Evolutionary conservation across 2,797 vertebrate species (phyloP).

Genomic region (Paedocypris micromegethes): DNA sequence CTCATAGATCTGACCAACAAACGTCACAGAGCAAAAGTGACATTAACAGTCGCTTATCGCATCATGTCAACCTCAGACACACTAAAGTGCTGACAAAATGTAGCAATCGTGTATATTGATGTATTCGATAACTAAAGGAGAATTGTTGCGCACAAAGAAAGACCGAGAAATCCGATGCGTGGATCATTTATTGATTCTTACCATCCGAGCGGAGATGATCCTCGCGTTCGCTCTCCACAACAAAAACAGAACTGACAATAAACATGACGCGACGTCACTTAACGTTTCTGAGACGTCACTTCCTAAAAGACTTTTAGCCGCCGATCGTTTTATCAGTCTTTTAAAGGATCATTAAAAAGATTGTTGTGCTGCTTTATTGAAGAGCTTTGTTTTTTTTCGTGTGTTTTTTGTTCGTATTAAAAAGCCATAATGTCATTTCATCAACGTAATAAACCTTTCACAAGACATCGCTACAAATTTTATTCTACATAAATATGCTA

Average conservation of each 20-base stretch:
- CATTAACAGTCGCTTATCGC: background rate
- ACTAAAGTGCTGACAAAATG: background rate
- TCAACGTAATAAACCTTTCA: too few relatives aligned
- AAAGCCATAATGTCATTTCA: too few relatives aligned
- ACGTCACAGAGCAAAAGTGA: background rate
- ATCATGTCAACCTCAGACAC: background rate
- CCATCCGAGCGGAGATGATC: conserved; percentile 30
- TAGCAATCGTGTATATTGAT: background rate
- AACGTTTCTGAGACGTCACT: conserved; percentile 29
- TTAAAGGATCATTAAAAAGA: too few relatives aligned
- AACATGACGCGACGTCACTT: conserved; percentile 57
- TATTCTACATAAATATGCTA: too few relatives aligned
- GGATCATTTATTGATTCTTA: conserved; percentile 17
- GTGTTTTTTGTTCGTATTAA: too few relatives aligned
- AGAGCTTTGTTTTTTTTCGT: too few relatives aligned
- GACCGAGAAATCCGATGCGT: background rate
- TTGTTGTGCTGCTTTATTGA: too few relatives aligned
- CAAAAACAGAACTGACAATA: conserved; percentile 71
- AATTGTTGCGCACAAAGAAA: background rate
- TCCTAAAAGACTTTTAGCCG: conserved; percentile 47
- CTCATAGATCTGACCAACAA: conserved; percentile 22
- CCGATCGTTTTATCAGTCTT: too few relatives aligned
- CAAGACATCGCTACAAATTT: too few relatives aligned
- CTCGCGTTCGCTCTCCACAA: conserved; percentile 33
- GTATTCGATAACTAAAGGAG: background rate